Base-by-base conservation (phyloP, 1,140 invertebrate genomes). In the Chrysoperla carnea region DNA sequence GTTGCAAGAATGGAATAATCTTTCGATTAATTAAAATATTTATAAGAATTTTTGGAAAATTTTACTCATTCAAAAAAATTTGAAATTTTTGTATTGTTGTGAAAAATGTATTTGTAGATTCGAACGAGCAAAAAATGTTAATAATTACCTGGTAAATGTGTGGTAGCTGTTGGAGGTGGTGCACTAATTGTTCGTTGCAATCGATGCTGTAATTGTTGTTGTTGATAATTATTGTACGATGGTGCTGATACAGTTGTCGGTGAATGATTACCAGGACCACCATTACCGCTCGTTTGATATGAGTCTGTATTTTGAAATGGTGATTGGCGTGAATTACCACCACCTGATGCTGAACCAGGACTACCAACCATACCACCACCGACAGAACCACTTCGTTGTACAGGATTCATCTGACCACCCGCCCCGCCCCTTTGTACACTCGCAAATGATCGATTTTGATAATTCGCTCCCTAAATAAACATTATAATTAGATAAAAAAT, bases 151-250 rank as follows among this genome's bases (percentile, higher is more conserved):
- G 75, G 72, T 60, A 78, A 62, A 58, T 78, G 75, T 48, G 73
- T 75, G 33, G 72, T 76, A 37, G 75, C 68, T 45, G 73, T 69
- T 11, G 76, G 74, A 36, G 17, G 17, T 12, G 31, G 31, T 11
- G 73, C 70, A 52, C 72, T 76, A 35, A 70, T 69, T 43, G 75
- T 67, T 38, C 76, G 69, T 52, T 77, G 76, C 45, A 77, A 55
- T 46, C 76, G 71, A 57, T 52, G 70, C 59, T 56, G 69, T 54
- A 57, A 68, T 63, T 56, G 70, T 52, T 56, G 59, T 53, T 54
- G 49, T 47, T 52, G 58, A 41, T 52, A 60, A 38, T 54, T 58
- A 37, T 65, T 58, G 45, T 69, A 73, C 23, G 72, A 67, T 36
- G 70, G 66, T 17, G 67, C 62, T 29, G 66, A 64, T 54, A 69